Base-by-base conservation (phyloP, 1,140 invertebrate species). In the Leptestheria dahalacensis region DNA sequence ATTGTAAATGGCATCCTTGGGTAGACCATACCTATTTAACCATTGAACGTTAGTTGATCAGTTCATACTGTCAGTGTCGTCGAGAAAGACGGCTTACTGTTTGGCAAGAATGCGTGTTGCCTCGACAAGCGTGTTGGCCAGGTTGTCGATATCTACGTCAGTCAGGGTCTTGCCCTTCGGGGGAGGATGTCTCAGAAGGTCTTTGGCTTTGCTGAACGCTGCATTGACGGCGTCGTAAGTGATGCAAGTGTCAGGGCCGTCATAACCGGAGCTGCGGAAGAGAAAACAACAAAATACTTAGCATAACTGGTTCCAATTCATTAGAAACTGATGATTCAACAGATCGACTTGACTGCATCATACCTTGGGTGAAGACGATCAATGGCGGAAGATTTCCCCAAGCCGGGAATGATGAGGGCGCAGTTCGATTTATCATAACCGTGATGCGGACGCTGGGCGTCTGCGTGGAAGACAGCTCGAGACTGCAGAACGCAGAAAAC, bases 221-320 rank as follows among this genome's bases (percentile, higher is more conserved):
- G 66, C 62, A 61, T 73, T 68, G 25, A 73, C 67, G 4, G 70
- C 69, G 23, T 72, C 67, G 60, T 70, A 72, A 24, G 67, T 69
- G 48, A 73, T 69, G 57, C 72, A 73, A 4, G 70, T 66, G 57
- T 67, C 66, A 24, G 65, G 67, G 15, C 66, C 68, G 58, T 58
- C 29, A 18, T 64, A 62, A n/a, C 33, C 26, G 59, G 48, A 28
- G 25, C 28, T 61, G 61, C 58, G 12, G 59, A 52, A n/a, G 51
- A 60, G 26, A 50, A 62, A 59, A 23, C n/a, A n/a, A 33, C 15
- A 41, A 41, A 9, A 41, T 15, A 9, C 15, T 41, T 41, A 15
- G 6, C 33, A 41, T 41, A 15, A n/a, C n/a, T n/a, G n/a, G n/a
- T n/a, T n/a, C n/a, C n/a, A n/a, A n/a, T n/a, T n/a, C n/a, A n/a